Conservation (phyloP, 2,113 vertebrate species). For the Alexandromys fortis region DNA sequence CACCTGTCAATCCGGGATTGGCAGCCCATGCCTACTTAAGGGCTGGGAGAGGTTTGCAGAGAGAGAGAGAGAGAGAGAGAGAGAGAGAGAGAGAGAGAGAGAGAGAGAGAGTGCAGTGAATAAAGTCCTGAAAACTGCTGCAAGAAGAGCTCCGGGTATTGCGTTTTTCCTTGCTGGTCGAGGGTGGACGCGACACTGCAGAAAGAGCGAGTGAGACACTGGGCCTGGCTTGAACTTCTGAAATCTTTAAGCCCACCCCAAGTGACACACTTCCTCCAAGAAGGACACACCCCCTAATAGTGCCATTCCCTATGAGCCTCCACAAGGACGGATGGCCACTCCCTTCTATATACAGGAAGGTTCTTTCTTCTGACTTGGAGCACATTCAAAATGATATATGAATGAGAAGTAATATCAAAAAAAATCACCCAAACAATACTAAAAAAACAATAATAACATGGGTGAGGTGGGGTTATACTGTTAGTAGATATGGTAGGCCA, state of each 20-base stretch:
- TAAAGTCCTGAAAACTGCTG: too few relatives aligned
- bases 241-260: not conserved
- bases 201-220: not conserved
- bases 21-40: too few relatives aligned
- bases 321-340: not conserved
- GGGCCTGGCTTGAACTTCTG: not conserved
- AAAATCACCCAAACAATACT: constrained; percentile 1
- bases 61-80: too few relatives aligned
- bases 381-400: not conserved
- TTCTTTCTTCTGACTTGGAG: not conserved
- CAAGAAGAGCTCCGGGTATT: too few relatives aligned
- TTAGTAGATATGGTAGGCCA: constrained; percentile 13
- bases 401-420: not conserved
- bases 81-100: too few relatives aligned
- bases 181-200: too few relatives aligned
- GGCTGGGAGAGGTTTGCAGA: too few relatives aligned
- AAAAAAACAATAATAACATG: not conserved
- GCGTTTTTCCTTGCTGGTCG: too few relatives aligned
- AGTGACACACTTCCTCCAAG: not conserved
- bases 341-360: not conserved
- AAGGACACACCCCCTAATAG: not conserved
- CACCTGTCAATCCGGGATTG: too few relatives aligned
- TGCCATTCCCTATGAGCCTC: not conserved
- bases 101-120: too few relatives aligned
- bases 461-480: not conserved